These are phyloP conservation scores for Zaprionus obscuricornis DNA, from an alignment of 2,888 invertebrate genomes.

Conservation along the genomic window DNA sequence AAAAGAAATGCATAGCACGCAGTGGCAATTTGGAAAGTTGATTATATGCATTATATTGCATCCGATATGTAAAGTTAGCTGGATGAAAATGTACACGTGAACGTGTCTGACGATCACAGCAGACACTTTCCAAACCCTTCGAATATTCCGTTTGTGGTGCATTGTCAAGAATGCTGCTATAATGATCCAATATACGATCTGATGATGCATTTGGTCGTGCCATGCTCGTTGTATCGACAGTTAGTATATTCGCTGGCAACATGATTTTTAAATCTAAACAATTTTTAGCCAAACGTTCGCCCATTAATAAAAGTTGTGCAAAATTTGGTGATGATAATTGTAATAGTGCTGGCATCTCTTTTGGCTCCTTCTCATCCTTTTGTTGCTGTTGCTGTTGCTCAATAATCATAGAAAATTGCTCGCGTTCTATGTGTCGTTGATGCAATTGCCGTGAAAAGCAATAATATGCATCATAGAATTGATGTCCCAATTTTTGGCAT, in stretches of 20 bases:
- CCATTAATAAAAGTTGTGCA: conserved; percentile 84
- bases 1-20: conserved; percentile 81
- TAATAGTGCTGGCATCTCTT: conserved; percentile 29
- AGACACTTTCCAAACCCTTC: conserved; percentile 76
- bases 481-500: conserved; percentile 74
- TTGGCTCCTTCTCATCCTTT: background rate
- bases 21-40: conserved; percentile 77
- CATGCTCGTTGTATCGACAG: conserved; percentile 78
- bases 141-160: conserved; percentile 81
- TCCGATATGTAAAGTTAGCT: conserved; percentile 79
- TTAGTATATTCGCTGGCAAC: conserved; percentile 80
- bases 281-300: conserved; percentile 83
- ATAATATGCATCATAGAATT: conserved; percentile 66
- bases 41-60: conserved; percentile 79
- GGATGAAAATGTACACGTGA: conserved; percentile 80
- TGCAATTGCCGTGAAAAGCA: conserved; percentile 57
- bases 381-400: too few species aligned
- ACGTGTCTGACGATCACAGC: conserved; percentile 62
- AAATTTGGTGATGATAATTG: conserved; percentile 83
- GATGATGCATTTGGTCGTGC: conserved; percentile 65
- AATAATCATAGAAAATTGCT: too few species aligned
- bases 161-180: conserved; percentile 80
- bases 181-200: conserved; percentile 82
- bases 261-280: conserved; percentile 68
- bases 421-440: too few species aligned